phyloP scores from a whole-genome alignment of 2,113 vertebrate genomes.

The Vidua macroura region DNA sequence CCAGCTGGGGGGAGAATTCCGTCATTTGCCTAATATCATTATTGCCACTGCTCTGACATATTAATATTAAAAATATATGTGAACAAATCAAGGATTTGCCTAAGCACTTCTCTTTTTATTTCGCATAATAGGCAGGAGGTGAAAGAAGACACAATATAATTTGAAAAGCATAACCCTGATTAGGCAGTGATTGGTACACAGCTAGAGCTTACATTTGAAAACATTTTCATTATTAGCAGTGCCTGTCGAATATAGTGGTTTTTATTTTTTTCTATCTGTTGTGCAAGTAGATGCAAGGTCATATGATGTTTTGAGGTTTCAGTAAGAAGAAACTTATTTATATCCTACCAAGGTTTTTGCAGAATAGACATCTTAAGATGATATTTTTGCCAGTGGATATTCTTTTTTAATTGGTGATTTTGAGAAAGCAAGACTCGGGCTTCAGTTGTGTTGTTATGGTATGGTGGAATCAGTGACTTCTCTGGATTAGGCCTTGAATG shows the following conservation, averaged over 20 bases:
- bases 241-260: slow-evolving; percentile 59
- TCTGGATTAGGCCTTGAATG: not conserved
- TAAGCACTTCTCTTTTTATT: slow-evolving; percentile 78
- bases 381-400: not conserved
- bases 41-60: slow-evolving; percentile 82
- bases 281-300: slow-evolving; percentile 45
- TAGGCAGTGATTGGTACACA: slow-evolving; percentile 71
- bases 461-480: not conserved
- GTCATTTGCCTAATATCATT: slow-evolving; percentile 90
- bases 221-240: slow-evolving; percentile 69
- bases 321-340: slow-evolving; percentile 44
- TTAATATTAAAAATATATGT: slow-evolving; percentile 86
- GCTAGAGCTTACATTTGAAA: slow-evolving; percentile 71
- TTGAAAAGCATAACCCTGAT: slow-evolving; percentile 79
- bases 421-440: not conserved
- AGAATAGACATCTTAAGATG: not conserved
- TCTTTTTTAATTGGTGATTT: slow-evolving; percentile 38
- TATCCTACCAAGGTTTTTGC: slow-evolving; percentile 1
- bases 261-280: not conserved
- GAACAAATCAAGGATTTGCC: slow-evolving; percentile 73
- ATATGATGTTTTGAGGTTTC: slow-evolving; percentile 21
- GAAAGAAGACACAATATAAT: slow-evolving; percentile 79
- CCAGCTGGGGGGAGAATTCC: slow-evolving; percentile 93
- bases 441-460: not conserved
- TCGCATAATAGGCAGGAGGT: slow-evolving; percentile 79